Evolutionary conservation across 2,113 vertebrate genomes (phyloP), one percentile per base, ranked within the genome.

Genomic region (Hippopotamus amphibius): DNA sequence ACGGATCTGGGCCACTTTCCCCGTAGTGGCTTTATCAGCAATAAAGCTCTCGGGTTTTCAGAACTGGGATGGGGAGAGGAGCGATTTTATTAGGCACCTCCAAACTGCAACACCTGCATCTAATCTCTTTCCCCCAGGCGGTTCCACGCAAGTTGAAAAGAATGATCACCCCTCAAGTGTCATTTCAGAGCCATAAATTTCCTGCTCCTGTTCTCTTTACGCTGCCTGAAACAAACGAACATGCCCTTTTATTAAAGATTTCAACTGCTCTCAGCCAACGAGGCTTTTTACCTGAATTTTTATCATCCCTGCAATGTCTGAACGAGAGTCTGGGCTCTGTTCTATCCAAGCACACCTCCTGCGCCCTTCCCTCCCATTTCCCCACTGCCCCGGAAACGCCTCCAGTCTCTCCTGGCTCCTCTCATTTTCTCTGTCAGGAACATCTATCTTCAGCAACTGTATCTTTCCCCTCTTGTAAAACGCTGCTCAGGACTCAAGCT

Each of bases 311-410:
- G 3, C 80, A 37, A 1, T 16, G 17, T 30, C n/a, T 26, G 14
- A 24, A 41, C 4, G 22, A 15, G 48, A 37, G 4, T 50, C 93
- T 37, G 26, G 26, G 14, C 43, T 57, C 50, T 15, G 63, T 21
- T 22, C 74, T 46, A 1, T 12, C 33, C 69, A 66, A 33, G 41
- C n/a, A 5, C 1, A 17, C 33, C 71, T 43, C 37, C 10, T 0
- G 7, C 37, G 2, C 28, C 50, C 33, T 19, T 3, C 7, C 0
- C 6, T 14, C 33, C 30, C 1, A 0, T 4, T 6, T 7, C 21
- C 76, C 43, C n/a, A 16, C 26, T 1, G 22, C 41, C 43, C 65
- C 10, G 14, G 1, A 0, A n/a, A 10, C 66, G 10, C 16, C 21
- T 9, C 37, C 1, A 0, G 30, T 50, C 55, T 76, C 69, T 37